Base-by-base conservation (phyloP, 2,113 vertebrate genomes). In the Indicator indicator region DNA sequence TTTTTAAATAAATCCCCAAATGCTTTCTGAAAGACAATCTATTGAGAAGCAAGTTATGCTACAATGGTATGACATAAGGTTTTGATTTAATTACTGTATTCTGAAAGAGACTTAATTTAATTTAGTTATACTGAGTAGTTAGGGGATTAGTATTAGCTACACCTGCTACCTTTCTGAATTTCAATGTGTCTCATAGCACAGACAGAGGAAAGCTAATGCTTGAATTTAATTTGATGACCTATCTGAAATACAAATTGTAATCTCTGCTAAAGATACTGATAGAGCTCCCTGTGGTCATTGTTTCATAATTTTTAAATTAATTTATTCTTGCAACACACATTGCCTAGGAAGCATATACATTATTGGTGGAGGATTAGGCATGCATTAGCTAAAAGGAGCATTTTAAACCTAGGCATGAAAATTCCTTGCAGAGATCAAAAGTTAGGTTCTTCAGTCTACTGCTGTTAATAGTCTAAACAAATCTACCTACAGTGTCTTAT, bases 61-160 rank as follows among this genome's bases (percentile, higher is more conserved):
- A 70, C 79, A 76, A 48, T 26, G 16, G 20, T 11, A 62, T 73
- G 40, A 40, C 36, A 77, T 71, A 74, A 62, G 3, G 4, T 58
- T 89, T 89, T 74, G 12, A 93, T 72, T 72, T 88, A 71, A 95
- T 90, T 84, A 75, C 11, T 36, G 88, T 88, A 8, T 65, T 69
- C 83, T 86, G 88, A 78, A 93, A 44, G 93, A 81, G 5, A 33
- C 5, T 56, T 85, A 48, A 68, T 90, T 91, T 78, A 85, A 90
- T 93, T 90, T 72, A 72, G 19, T 27, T 11, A 64, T 65, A 32
- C 8, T 86, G 55, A 90, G 27, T 38, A 64, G 23, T 64, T 42
- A 75, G 26, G 19, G 54, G 9, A 78, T 86, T 95, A 89, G 27
- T 86, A 81, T 68, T 54, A 76, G 10, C 26, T 76, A 32, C 70